Conservation (phyloP, 2,113 vertebrate genomes). For the Erythrocebus patas region DNA sequence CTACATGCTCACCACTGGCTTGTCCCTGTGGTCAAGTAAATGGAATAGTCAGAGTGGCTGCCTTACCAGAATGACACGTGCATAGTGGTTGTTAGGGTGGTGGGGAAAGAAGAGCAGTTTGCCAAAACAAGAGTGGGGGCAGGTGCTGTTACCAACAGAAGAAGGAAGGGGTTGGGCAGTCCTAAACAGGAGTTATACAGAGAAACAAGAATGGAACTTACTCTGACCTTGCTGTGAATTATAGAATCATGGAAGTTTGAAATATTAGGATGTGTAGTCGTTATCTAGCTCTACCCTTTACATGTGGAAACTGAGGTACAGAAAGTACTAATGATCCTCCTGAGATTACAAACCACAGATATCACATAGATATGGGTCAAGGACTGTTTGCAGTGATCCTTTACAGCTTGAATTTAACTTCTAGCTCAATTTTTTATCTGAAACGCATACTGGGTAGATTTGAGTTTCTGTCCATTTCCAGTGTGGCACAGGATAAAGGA, state of each 20-base stretch:
- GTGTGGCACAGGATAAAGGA: not conserved
- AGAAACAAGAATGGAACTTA: not conserved
- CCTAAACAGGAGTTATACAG: not conserved
- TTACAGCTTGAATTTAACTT: not conserved
- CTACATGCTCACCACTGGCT: not conserved
- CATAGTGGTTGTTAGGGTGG: not conserved
- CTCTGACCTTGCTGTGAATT: not conserved
- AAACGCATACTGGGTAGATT: not conserved
- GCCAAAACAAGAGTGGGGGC: not conserved
- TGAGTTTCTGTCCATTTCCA: not conserved
- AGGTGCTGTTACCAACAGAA: not conserved
- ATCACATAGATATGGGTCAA: rapidly evolving
- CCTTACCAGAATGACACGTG: not conserved
- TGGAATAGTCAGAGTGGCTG: not conserved
- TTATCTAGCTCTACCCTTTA: not conserved
- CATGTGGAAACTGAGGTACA: not conserved
- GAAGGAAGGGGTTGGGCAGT: not conserved
- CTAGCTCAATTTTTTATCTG: not conserved
- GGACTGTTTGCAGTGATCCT: not conserved
- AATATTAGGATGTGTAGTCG: not conserved
- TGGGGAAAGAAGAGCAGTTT: not conserved
- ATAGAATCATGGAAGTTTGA: not conserved
- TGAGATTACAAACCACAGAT: too few species aligned
- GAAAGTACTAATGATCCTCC: not conserved
- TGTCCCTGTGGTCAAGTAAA: not conserved